Base-by-base conservation (phyloP, 2,888 invertebrate species). In the Tromatobia lineatoria region DNA sequence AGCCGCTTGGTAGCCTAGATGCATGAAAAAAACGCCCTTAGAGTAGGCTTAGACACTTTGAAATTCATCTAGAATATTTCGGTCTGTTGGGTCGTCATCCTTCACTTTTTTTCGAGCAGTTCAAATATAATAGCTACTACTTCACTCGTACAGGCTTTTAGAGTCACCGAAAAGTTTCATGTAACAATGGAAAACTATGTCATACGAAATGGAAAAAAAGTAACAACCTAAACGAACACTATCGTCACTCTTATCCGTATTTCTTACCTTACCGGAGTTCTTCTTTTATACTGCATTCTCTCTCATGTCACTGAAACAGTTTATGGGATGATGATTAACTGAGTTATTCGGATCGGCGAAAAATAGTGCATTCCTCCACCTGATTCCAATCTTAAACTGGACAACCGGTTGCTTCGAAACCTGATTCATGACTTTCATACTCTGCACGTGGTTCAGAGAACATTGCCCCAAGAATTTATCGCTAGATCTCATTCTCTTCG, bases 121-220 rank as follows among this genome's bases (percentile, higher is more conserved):
- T 42, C 42, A 38, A 64, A 64, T 38, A 34, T 61, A 34, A 10
- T 34, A 34, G 59, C 34, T n/a, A 18, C 38, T 18, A 20, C 42
- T 38, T 20, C 20, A 34, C 34, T 38, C 18, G 20, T 42, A 18
- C 6, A 25, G 23, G 25, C 73, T 74, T 74, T 74, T 74, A 74
- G 61, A 8, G 20, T 3, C 38, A 10, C 38, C 25, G 11, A 54
- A 59, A 80, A 20, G 13, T 1, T 20, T 29, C 20, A 57, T 34
- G 38, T 38, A 20, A 52, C 34, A 70, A 70, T 38, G 34, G 50
- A 52, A 18, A 74, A 47, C 34, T 74, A 59, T 74, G 61, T 74
- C 73, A 61, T 18, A 20, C 13, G 15, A 34, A 18, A n/a, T 11
- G 13, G 18, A 38, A 54, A 38, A 20, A 29, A 18, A 15, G 52